Evolutionary conservation across 30 jellyfish, hydroid and myxozoan genomes (phyloP).

Genomic region (Chironex yamaguchii): DNA sequence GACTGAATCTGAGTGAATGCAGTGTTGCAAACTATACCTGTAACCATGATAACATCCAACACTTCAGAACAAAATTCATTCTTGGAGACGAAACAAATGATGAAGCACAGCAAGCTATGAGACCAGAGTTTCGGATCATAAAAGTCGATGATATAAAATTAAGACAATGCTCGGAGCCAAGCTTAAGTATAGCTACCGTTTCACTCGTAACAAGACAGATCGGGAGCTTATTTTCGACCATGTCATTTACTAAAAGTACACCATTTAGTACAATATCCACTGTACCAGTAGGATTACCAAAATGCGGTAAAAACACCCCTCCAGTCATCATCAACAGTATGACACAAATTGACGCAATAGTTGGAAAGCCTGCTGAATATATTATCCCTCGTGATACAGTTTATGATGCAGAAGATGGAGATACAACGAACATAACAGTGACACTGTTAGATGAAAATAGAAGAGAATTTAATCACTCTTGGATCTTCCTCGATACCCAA

Average conservation of each 20-base stretch:
- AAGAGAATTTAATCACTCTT: not conserved
- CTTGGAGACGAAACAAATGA: not conserved
- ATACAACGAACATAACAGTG: constrained; percentile 1
- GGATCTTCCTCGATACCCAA: constrained; percentile 47
- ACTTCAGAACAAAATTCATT: not conserved
- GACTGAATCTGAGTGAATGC: not conserved
- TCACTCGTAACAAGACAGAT: not conserved
- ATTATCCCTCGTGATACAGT: constrained; percentile 34
- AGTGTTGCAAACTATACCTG: not conserved
- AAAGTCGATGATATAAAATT: not conserved
- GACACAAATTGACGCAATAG: constrained; percentile 11
- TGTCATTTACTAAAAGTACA: not conserved
- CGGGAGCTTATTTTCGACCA: too few species aligned
- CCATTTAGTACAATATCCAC: not conserved
- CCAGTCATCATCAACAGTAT: constrained; percentile 72
- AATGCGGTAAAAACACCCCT: not conserved
- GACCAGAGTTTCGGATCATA: not conserved
- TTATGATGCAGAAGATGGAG: constrained; percentile 70
- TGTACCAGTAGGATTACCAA: not conserved
- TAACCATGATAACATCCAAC: not conserved
- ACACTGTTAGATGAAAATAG: constrained; percentile 34
- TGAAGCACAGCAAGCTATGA: not conserved
- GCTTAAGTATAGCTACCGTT: not conserved
- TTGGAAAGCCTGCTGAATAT: constrained; percentile 41
- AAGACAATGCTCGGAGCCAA: not conserved